Percentiles rank a stretch among this genome's conserved stretches.
These are phyloP conservation scores for Slavum lentiscoides DNA, from an alignment of 2,888 invertebrate species.

Conservation along the genomic window DNA sequence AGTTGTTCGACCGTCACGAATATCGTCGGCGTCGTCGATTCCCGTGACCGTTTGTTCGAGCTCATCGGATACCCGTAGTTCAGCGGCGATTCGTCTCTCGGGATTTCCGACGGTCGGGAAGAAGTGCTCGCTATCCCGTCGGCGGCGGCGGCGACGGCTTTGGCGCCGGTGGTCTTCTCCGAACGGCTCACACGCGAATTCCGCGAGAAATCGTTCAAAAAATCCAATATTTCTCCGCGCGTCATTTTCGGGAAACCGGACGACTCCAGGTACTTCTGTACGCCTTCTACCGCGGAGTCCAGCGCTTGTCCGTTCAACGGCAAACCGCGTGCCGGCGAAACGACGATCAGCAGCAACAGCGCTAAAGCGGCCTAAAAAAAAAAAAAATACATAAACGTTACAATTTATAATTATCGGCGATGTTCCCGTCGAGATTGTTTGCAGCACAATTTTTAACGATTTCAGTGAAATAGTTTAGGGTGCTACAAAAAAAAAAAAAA, in stretches of 20 bases:
- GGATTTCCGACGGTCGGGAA: slow-evolving; percentile 4
- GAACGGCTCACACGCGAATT: slow-evolving; percentile 32
- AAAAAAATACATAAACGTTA: neutral
- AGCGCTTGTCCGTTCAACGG: slow-evolving; percentile 12
- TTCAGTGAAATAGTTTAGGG: too few species aligned
- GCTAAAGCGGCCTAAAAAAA: neutral
- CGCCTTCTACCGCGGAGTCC: slow-evolving; percentile 41
- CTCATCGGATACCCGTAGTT: slow-evolving; percentile 43
- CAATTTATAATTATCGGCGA: too few species aligned
- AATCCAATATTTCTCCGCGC: slow-evolving; percentile 35
- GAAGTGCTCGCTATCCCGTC: too few species aligned
- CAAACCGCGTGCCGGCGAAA: neutral
- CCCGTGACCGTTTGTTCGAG: neutral
- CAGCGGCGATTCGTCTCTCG: slow-evolving; percentile 24
- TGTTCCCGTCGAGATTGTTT: too few species aligned
- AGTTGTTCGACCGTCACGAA: slow-evolving; percentile 7
- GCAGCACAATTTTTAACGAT: too few species aligned
- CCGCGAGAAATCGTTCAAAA: slow-evolving; percentile 31
- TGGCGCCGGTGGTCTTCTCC: neutral
- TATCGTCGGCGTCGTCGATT: slow-evolving; percentile 13
- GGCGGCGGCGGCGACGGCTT: too few species aligned
- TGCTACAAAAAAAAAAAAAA: neutral
- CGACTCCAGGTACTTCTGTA: slow-evolving; percentile 41
- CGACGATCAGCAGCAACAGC: neutral
- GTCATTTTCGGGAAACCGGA: slow-evolving; percentile 50